Evolutionary conservation across 2,888 invertebrate species (phyloP).

Genomic region (Agrilus cyanescens): DNA sequence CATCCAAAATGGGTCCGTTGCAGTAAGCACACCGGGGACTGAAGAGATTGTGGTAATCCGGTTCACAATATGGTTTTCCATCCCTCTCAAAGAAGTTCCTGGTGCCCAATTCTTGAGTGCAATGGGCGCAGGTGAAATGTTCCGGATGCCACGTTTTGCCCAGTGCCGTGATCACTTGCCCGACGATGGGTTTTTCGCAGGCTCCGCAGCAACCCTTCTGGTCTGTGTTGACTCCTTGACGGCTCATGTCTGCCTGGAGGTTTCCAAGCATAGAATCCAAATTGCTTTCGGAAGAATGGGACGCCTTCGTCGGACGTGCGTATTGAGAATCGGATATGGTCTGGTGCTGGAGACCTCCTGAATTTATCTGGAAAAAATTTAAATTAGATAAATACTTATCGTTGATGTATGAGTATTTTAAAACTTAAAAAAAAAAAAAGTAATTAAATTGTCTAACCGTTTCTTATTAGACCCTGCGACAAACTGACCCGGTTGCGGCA

Average conservation of each 20-base stretch:
- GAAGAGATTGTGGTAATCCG: slow-evolving; percentile 96
- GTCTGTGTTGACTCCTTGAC: slow-evolving; percentile 96
- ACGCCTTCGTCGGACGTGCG: slow-evolving; percentile 51
- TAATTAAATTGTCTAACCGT: too few relatives aligned
- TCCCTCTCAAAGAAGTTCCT: slow-evolving; percentile 98
- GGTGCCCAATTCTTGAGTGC: slow-evolving; percentile 92
- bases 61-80: slow-evolving; percentile 94
- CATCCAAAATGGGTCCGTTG: slow-evolving; percentile 97
- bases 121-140: slow-evolving; percentile 96
- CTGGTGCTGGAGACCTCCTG: slow-evolving; percentile 49
- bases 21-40: slow-evolving; percentile 98
- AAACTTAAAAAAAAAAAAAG: too few relatives aligned
- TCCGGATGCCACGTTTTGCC: slow-evolving; percentile 99
- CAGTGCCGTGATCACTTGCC: slow-evolving; percentile 94
- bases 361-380: slow-evolving; percentile 43
- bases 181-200: slow-evolving; percentile 98
- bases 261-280: slow-evolving; percentile 78
- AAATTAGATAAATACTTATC: slow-evolving; percentile 1
- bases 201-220: slow-evolving; percentile 99
- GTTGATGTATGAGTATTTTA: too few relatives aligned
- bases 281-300: slow-evolving; percentile 37
- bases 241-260: slow-evolving; percentile 93
- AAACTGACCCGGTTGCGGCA: too few relatives aligned
- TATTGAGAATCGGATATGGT: slow-evolving; percentile 56
- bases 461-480: too few relatives aligned